A percentile compares a stretch with the other conserved stretches of the same genome.
Conservation (phyloP, 2,113 vertebrate genomes). For the Mesembrinibis cayennensis region DNA sequence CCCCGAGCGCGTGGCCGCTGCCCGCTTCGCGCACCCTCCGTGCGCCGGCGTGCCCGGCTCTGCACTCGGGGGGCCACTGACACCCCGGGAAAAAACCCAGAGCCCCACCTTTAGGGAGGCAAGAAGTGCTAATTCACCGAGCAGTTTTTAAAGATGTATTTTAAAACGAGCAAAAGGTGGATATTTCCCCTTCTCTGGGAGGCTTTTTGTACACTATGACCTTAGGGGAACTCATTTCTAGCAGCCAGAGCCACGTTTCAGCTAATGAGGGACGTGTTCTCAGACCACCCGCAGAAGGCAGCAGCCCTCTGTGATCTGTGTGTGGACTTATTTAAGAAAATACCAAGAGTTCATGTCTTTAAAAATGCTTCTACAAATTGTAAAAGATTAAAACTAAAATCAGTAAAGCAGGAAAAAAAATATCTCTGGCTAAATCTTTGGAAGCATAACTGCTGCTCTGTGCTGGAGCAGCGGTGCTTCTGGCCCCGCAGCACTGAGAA, state of each 20-base stretch:
- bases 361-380: not conserved
- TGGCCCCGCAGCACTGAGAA: accelerated
- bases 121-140: accelerated
- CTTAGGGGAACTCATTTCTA: accelerated
- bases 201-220: accelerated
- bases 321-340: accelerated
- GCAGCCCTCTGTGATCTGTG: not conserved
- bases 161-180: not conserved
- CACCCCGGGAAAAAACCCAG: accelerated
- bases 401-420: not conserved
- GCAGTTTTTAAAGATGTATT: accelerated
- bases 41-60: not conserved
- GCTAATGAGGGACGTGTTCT: not conserved
- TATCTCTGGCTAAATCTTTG: not conserved
- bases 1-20: not conserved
- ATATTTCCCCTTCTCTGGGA: not conserved
- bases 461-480: accelerated
- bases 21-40: accelerated
- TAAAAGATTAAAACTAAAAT: conserved; percentile 9
- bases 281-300: not conserved
- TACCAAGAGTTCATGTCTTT: not conserved
- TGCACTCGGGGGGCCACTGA: accelerated
- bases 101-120: not conserved
- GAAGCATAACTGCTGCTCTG: accelerated
- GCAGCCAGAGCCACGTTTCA: not conserved